Conservation (phyloP, 2,113 vertebrate species). For the Aegithalos caudatus region DNA sequence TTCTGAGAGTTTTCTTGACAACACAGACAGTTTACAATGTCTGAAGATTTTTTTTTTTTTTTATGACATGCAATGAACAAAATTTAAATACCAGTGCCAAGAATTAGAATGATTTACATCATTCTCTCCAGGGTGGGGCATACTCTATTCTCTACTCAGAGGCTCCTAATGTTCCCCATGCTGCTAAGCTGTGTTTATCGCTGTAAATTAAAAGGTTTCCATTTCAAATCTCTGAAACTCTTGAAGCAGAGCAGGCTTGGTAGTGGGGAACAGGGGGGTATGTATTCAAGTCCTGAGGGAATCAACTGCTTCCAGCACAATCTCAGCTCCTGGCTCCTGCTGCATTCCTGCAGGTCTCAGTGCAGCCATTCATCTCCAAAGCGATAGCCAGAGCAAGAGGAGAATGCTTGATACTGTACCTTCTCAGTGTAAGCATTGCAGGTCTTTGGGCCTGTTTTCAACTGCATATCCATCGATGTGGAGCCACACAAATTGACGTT, state of each 20-base stretch:
- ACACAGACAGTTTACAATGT: neutral
- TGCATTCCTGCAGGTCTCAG: neutral
- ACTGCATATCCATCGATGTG: neutral
- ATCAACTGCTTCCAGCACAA: neutral
- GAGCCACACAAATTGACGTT: neutral
- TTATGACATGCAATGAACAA: slow-evolving; percentile 3
- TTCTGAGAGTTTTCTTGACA: slow-evolving; percentile 19
- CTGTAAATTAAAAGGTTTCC: neutral
- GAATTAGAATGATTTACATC: slow-evolving; percentile 33
- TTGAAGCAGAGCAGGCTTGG: neutral
- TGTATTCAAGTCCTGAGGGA: neutral
- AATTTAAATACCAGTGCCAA: slow-evolving; percentile 17
- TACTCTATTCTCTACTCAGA: neutral
- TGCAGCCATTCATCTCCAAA: neutral
- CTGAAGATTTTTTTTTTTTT: neutral
- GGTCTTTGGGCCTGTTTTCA: neutral
- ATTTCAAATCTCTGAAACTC: neutral
- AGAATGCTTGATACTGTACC: accelerated
- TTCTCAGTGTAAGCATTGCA: neutral
- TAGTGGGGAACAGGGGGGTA: neutral
- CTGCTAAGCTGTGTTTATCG: neutral
- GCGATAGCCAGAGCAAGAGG: accelerated
- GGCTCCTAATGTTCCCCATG: neutral
- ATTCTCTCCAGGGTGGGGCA: slow-evolving; percentile 49
- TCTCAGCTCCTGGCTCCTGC: neutral